Base-by-base conservation (phyloP, 2,113 vertebrate species). In the Cryptotis parvus region DNA sequence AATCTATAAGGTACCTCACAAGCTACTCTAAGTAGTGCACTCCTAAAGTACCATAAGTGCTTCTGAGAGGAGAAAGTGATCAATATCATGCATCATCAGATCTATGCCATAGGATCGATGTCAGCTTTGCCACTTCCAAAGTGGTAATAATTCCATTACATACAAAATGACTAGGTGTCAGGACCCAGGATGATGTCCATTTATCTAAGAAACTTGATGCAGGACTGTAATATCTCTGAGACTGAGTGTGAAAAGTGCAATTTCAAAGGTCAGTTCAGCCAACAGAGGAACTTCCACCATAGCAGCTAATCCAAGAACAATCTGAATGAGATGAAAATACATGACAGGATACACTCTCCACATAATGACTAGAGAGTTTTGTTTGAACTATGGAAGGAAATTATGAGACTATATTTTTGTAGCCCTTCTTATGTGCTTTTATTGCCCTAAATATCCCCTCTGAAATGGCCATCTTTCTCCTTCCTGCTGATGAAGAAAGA, bases 121-220 rank as follows among this genome's bases (percentile, higher is more conserved):
- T 49, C 45, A 45, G 58, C 15, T 82, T 88, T 88, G 72, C 16
- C n/a, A 83, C 35, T 91, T 76, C 88, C 39, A 22, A 86, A 94
- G 86, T 5, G 70, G 41, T 39, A 35, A 27, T 75, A 49, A 7
- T 90, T 29, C 58, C 78, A 22, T 20, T 33, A 78, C 66, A 49
- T n/a, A 79, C 74, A 66, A 43, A 84, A 79, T 37, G 11, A 27
- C 33, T 6, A 33, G n/a, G 58, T 75, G 45, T 49, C 45, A 49
- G 45, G 45, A 49, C 58, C 58, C 58, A 61, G 15, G 20, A 61
- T 61, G 20, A 61, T 61, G 58, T 20, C 58, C 58, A 61, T 61
- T 61, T 61, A 24, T 24, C 26, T 24, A 61, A 61, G 58, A 5
- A 61, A 6, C 58, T 61, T 61, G 45, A 49, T 61, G 20, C 24